Base-by-base conservation (phyloP, 2,797 vertebrate genomes). In the Sebastes jordani region DNA sequence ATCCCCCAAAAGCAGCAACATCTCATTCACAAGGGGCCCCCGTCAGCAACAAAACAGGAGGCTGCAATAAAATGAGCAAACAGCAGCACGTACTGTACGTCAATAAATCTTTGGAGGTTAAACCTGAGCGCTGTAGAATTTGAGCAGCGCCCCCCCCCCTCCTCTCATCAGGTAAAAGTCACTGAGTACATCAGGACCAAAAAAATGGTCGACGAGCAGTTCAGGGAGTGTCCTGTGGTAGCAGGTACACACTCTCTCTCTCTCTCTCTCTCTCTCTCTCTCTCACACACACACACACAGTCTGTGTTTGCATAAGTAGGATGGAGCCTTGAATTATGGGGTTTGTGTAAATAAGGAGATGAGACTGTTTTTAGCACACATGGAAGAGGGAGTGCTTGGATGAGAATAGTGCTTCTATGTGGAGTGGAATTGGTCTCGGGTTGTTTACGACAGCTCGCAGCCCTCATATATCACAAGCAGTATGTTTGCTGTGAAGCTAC, bases 71-170 rank as follows among this genome's bases (percentile, higher is more conserved):
- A 94, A 95, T 36, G 83, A 93, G 90, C 93, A 93, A 93, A 92
- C 92, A 91, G 90, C 89, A 93, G 89, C 88, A 86, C 89, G 90
- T 85, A 87, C 84, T 85, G 86, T 82, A 82, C 86, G 84, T 93
- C 93, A 85, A 94, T 95, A 95, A 94, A 95, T 95, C 94, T 94
- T 92, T 90, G 88, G 88, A 92, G 93, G 92, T 92, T 94, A 93
- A 94, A 93, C 88, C 91, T 92, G 87, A 92, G 90, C 87, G n/a
- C 88, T 87, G 89, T 89, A 92, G 90, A 90, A 89, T 88, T 77
- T 84, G 88, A 93, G 91, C 90, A 84, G 78, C 73, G 52, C 52
- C 56, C 32, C 74, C 23, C 60, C 62, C 56, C 82, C 71, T 11
- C 54, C 73, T 79, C 80, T 74, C 84, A 81, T 89, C 91, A 91